Base-by-base conservation (phyloP, 2,888 invertebrate genomes). In the Campoplex nolae region DNA sequence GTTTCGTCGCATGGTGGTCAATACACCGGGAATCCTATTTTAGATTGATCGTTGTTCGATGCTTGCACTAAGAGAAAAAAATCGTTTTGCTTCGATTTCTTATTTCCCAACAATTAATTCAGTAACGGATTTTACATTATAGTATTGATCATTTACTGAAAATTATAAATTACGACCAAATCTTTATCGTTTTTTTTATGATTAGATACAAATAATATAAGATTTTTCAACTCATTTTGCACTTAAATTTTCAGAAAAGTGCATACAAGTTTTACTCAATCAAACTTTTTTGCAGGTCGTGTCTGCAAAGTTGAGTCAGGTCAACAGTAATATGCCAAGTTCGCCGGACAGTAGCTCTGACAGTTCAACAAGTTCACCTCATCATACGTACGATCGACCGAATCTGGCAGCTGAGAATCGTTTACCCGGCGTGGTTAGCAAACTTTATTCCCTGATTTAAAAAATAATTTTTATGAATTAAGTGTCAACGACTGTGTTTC, bases 341-440 rank as follows among this genome's bases (percentile, higher is more conserved):
- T 97, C 97, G 84, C 98, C 98, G 80, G 99, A 99, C 93, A 98
- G 98, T 82, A 98, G 98, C 92, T 98, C 98, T 83, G 99, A 99
- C 94, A 98, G 98, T 90, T 98, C 98, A 83, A 98, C 98, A 3
- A 98, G 98, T 3, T 98, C 98, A 0, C 98, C 98, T 2, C 98
- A 98, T 89, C 96, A 98, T 93, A 97, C 97, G 0, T 97, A 97
- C 90, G 97, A 97, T 93, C 96, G 97, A 87, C 96, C 97, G 70
- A 97, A 97, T 91, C 94, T 96, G 28, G 98, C 98, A 92, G 97
- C 98, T 0, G 99, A 99, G 95, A 97, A 97, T 92, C 97, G 97
- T 89, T 95, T 99, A 90, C 99, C 99, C 16, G 99, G 99, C 84
- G 98, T 99, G 91, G 98, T 98, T 94, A 95, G 96, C 95, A 8